Conservation (phyloP, 2,113 vertebrate genomes). For the Pterophyllum scalare region DNA sequence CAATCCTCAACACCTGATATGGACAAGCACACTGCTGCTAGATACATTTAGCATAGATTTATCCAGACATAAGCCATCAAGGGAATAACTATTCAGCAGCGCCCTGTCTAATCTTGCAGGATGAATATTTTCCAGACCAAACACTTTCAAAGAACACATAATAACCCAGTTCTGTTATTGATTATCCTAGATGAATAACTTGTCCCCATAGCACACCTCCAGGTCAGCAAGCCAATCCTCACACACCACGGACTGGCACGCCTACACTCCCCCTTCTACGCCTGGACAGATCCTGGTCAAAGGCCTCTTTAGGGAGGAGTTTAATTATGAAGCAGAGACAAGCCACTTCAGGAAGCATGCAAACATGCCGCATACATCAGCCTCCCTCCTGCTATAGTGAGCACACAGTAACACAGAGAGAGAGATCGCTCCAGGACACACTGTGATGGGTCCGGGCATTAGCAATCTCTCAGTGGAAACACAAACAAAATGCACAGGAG, state of each 20-base stretch:
- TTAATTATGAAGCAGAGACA: constrained; percentile 6
- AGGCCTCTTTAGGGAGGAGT: constrained; percentile 29
- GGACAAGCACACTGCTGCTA: neutral
- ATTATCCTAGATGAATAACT: neutral
- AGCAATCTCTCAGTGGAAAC: constrained; percentile 43
- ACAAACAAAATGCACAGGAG: constrained; percentile 41
- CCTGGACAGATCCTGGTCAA: constrained; percentile 21
- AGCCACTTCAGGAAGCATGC: constrained; percentile 5
- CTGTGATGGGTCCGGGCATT: neutral
- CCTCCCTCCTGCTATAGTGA: neutral
- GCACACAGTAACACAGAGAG: neutral
- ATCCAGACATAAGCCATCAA: neutral
- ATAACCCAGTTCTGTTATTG: neutral
- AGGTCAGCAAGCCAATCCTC: constrained; percentile 66
- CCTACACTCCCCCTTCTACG: constrained; percentile 25
- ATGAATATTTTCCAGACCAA: neutral
- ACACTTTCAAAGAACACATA: neutral
- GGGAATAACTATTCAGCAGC: neutral
- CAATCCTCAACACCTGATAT: constrained; percentile 5
- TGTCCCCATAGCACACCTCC: constrained; percentile 42
- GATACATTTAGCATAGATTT: neutral
- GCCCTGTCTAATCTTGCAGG: neutral
- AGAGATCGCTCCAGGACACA: constrained; percentile 9
- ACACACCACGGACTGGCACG: constrained; percentile 21
- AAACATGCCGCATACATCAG: constrained; percentile 32